Base-by-base conservation (phyloP, 2,888 invertebrate genomes). In the Ceriagrion tenellum region DNA sequence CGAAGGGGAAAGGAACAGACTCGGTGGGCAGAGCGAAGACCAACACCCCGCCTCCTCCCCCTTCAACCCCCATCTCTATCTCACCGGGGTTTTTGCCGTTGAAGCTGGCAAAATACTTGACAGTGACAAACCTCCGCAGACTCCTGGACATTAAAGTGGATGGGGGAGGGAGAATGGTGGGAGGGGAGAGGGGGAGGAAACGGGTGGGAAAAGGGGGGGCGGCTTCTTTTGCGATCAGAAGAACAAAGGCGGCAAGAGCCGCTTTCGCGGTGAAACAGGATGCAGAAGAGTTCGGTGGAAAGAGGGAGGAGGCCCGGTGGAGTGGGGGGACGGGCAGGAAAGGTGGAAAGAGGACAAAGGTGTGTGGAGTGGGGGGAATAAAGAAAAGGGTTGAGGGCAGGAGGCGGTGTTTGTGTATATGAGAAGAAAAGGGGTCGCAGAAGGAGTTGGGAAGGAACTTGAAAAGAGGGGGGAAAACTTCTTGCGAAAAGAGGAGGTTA, bases 91-190 rank as follows among this genome's bases (percentile, higher is more conserved):
- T 91, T 91, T 91, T 91, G 91, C 91, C 55, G 91, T 63, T 91
- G 81, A 35, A 91, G 63, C 91, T 91, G 91, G 63, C 91, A 91
- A 91, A 91, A 91, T 91, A 91, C 91, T 91, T 91, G 91, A 91
- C 91, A 91, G 91, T 91, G 91, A 91, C 91, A 91, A 91, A 91
- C 91, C 91, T 91, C 55, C 91, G 91, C 91, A 63, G 91, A 63
- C 91, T 91, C 63, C 63, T 69, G 63, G 91, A 91, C 91, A 91
- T 91, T 63, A 63, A 91, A 63, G 91, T 40, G 59, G 91, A 40
- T 26, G 63, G 35, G 35, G 63, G 63, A 40, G 55, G 55, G 90
- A 90, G n/a, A n/a, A n/a, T n/a, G n/a, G 90, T n/a, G 20, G n/a
- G 59, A 55, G 55, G 13, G 56, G 30, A 56, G 55, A 30, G 90